Conservation (phyloP, 2,888 invertebrate genomes). For the Iphiclides podalirius region DNA sequence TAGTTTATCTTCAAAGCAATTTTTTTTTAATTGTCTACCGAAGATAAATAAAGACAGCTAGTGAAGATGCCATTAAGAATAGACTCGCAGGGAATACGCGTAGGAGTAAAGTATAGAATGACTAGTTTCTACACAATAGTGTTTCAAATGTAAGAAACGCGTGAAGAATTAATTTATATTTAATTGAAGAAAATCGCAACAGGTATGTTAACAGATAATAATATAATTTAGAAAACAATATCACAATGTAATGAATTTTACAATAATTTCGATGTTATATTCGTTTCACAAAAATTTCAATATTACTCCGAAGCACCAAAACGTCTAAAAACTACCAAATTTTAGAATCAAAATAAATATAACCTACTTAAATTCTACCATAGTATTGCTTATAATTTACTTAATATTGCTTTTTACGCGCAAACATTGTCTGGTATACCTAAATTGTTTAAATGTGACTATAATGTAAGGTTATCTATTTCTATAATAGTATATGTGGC, state of each 20-base stretch:
- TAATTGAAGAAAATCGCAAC: constrained; percentile 30
- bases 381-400: constrained; percentile 75
- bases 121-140: constrained; percentile 25
- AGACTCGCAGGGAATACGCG: constrained; percentile 50
- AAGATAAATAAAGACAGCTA: constrained; percentile 51
- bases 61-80: constrained; percentile 45
- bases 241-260: constrained; percentile 43
- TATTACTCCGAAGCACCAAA: constrained; percentile 69
- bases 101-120: constrained; percentile 50
- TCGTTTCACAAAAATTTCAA: constrained; percentile 51
- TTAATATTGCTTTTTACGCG: constrained; percentile 74
- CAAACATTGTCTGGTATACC: constrained; percentile 56
- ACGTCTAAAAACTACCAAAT: constrained; percentile 63
- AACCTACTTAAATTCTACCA: constrained; percentile 53
- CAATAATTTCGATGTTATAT: constrained; percentile 67
- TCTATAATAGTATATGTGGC: constrained; percentile 46
- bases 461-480: constrained; percentile 9
- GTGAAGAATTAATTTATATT: constrained; percentile 25
- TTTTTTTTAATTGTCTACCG: constrained; percentile 51
- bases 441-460: constrained; percentile 45
- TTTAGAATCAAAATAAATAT: constrained; percentile 50
- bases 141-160: constrained; percentile 27
- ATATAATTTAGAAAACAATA: constrained; percentile 40
- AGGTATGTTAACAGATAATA: constrained; percentile 31
- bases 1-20: constrained; percentile 55